These are phyloP conservation scores for Neotragus moschatus DNA, from an alignment of 2,113 vertebrate species.

Conservation along the genomic window DNA sequence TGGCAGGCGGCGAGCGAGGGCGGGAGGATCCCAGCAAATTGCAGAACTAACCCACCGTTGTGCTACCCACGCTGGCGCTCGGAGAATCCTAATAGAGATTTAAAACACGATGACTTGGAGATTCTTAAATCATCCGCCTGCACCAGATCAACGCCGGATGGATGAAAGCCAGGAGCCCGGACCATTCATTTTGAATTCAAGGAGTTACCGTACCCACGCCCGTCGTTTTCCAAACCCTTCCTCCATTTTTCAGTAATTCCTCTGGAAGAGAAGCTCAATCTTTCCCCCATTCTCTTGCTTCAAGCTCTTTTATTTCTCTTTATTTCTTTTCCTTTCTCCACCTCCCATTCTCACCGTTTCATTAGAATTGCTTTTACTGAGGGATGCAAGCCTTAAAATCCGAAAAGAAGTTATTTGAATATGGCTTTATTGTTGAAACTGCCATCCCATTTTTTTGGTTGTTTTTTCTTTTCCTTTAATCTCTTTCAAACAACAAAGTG, in stretches of 20 bases:
- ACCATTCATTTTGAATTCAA: background rate
- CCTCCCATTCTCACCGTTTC: background rate
- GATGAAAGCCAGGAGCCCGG: rapidly evolving
- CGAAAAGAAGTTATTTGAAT: constrained; percentile 3
- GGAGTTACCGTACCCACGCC: background rate
- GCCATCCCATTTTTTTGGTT: background rate
- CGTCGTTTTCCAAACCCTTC: background rate
- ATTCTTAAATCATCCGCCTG: background rate
- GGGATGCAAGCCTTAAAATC: background rate
- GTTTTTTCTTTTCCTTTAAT: background rate
- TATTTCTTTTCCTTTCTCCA: background rate
- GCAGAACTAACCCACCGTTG: background rate
- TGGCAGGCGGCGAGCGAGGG: background rate
- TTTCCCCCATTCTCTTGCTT: background rate
- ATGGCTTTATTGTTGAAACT: background rate
- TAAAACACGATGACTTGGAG: background rate
- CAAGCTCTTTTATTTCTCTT: background rate
- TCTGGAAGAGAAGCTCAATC: too few species aligned
- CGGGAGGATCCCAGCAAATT: background rate
- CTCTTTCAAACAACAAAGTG: constrained; percentile 7
- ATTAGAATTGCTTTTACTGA: background rate
- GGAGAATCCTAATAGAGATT: background rate
- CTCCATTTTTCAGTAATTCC: background rate
- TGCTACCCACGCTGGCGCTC: background rate
- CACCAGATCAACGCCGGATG: rapidly evolving